These are phyloP conservation scores for Coptodon rendalli DNA, from an alignment of 2,113 vertebrate genomes.

Conservation along the genomic window DNA sequence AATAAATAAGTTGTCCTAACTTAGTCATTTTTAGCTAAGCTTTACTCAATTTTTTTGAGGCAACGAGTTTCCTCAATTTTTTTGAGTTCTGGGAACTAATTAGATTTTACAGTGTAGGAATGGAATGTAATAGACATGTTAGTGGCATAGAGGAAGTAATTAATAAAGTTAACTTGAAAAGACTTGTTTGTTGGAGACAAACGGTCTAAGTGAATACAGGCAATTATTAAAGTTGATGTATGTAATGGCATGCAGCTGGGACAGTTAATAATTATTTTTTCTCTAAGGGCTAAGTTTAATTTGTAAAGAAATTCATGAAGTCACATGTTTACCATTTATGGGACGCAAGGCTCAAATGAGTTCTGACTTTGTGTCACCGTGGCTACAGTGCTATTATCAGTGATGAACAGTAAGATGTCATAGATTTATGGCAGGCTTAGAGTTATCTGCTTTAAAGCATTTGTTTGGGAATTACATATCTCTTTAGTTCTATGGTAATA, in stretches of 20 bases:
- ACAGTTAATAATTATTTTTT: background rate
- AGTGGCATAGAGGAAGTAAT: rapidly evolving
- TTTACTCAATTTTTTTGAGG: no score
- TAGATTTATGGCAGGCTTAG: background rate
- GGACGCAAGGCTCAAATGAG: background rate
- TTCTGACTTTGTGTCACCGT: background rate
- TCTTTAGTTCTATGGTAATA: background rate
- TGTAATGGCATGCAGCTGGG: background rate
- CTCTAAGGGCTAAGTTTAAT: background rate
- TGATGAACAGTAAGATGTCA: background rate
- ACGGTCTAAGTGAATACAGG: background rate
- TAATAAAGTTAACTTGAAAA: background rate
- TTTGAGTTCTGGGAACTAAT: no score
- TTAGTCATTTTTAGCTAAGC: no score
- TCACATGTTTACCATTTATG: background rate
- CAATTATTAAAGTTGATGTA: background rate
- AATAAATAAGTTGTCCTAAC: no score
- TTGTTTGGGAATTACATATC: background rate
- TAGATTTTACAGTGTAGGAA: no score
- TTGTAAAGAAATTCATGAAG: background rate
- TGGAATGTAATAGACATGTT: background rate
- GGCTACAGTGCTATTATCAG: background rate
- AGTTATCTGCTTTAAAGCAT: background rate
- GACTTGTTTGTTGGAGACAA: background rate
- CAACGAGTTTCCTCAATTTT: no score